These are phyloP conservation scores for Cichladusa arquata DNA, from an alignment of 2,113 vertebrate species.

Conservation along the genomic window DNA sequence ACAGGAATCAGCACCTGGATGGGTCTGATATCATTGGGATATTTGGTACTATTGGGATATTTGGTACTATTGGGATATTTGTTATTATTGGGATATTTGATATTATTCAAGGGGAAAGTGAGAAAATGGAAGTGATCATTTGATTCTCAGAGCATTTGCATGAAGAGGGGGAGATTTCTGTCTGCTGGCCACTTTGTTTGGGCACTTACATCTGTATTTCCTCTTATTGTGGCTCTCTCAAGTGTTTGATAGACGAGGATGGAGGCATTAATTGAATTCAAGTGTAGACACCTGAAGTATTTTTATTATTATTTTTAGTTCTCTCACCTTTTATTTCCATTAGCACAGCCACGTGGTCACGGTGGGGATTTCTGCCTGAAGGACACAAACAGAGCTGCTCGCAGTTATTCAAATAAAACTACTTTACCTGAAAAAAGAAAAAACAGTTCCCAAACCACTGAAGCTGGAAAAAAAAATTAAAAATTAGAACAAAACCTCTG, in stretches of 20 bases:
- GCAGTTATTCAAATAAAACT: not conserved
- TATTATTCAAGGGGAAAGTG: no score
- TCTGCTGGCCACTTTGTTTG: slow-evolving; percentile 45
- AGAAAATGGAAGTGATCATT: not conserved
- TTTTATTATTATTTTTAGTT: slow-evolving; percentile 67
- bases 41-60: no score
- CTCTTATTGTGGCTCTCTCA: slow-evolving; percentile 39
- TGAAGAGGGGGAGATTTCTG: not conserved
- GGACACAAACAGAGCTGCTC: slow-evolving; percentile 24
- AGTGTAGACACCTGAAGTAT: slow-evolving; percentile 62
- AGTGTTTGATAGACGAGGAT: slow-evolving; percentile 58
- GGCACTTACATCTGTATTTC: slow-evolving; percentile 42
- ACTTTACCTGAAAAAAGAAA: not conserved
- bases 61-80: no score
- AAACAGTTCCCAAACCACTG: not conserved
- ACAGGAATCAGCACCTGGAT: not conserved
- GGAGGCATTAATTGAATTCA: slow-evolving; percentile 65
- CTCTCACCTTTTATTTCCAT: slow-evolving; percentile 65
- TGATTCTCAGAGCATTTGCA: not conserved
- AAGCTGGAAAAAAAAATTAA: not conserved
- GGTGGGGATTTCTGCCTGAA: slow-evolving; percentile 44
- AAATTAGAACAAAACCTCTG: not conserved
- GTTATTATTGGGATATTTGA: no score
- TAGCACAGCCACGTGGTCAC: not conserved
- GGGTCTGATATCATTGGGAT: not conserved